These are phyloP conservation scores for Labroides dimidiatus DNA, from an alignment of 2,797 vertebrate species.

Conservation along the genomic window DNA sequence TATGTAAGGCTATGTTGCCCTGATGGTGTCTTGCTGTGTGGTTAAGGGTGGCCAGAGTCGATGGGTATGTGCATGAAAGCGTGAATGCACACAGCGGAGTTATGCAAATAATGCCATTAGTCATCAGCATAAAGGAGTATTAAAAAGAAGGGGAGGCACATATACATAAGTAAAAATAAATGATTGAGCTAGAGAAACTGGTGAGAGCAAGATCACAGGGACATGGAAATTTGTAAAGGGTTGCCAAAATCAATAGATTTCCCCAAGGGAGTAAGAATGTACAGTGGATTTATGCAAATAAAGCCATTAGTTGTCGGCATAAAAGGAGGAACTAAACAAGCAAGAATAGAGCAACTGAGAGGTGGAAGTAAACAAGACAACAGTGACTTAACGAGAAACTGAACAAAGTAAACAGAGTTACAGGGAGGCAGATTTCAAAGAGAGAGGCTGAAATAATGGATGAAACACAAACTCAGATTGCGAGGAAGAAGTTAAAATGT, in stretches of 20 bases:
- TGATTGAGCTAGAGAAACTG: background rate
- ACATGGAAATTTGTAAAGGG: no score
- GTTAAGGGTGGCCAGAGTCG: constrained; percentile 4
- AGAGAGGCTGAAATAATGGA: background rate
- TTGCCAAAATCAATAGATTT: constrained; percentile 13
- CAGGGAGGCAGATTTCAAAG: background rate
- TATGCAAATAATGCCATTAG: constrained; percentile 33
- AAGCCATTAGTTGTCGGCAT: constrained; percentile 7
- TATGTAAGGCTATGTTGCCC: constrained; percentile 13
- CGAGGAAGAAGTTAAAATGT: no score
- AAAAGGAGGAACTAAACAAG: background rate
- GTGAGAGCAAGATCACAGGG: background rate
- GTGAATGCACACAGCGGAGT: background rate
- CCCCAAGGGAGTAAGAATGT: background rate
- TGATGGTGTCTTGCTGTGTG: background rate
- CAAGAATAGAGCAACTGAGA: background rate
- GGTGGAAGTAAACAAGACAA: background rate
- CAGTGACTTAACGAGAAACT: background rate
- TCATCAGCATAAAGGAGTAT: background rate
- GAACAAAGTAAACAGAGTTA: background rate
- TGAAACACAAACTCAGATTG: no score
- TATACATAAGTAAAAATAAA: background rate
- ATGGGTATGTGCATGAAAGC: background rate
- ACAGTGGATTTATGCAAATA: constrained; percentile 27
- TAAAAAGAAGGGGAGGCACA: background rate